phyloP scores from a whole-genome alignment of 2,797 vertebrate genomes.

The Alcedo quadribrachys region DNA sequence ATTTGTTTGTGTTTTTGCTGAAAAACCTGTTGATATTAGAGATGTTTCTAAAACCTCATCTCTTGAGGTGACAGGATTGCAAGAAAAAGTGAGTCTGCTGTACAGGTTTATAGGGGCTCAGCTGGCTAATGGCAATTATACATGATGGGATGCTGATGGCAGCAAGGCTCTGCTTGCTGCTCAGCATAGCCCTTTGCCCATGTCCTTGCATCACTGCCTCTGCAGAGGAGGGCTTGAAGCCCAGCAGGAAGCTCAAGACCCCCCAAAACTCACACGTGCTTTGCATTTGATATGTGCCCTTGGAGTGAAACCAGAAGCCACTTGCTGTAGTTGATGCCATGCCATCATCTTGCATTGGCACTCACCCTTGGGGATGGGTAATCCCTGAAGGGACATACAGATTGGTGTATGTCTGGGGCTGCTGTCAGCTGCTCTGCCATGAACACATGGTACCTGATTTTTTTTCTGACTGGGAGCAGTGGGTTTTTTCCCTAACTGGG shows the following conservation, averaged over 20 bases:
- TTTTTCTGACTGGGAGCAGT: background rate
- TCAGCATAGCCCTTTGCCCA: background rate
- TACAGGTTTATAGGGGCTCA: background rate
- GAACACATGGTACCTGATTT: background rate
- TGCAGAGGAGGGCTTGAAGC: background rate
- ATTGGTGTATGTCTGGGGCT: background rate
- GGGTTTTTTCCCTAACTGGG: too few species aligned
- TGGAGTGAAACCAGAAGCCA: background rate
- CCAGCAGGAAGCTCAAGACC: background rate
- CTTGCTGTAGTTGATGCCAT: background rate
- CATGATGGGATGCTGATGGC: background rate
- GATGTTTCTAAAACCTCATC: background rate
- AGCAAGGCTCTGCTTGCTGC: background rate
- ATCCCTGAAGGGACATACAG: background rate
- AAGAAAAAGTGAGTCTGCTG: background rate
- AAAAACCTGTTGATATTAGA: background rate
- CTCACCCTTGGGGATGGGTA: rapidly evolving
- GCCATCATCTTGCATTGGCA: background rate
- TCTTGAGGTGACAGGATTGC: background rate
- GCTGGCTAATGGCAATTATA: background rate
- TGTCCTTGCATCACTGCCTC: background rate
- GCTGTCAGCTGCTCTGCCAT: rapidly evolving
- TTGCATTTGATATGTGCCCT: background rate
- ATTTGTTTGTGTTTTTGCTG: background rate
- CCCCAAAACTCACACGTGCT: background rate